Conservation (phyloP, 1,140 invertebrate species). For the Nixonia krombeini region DNA sequence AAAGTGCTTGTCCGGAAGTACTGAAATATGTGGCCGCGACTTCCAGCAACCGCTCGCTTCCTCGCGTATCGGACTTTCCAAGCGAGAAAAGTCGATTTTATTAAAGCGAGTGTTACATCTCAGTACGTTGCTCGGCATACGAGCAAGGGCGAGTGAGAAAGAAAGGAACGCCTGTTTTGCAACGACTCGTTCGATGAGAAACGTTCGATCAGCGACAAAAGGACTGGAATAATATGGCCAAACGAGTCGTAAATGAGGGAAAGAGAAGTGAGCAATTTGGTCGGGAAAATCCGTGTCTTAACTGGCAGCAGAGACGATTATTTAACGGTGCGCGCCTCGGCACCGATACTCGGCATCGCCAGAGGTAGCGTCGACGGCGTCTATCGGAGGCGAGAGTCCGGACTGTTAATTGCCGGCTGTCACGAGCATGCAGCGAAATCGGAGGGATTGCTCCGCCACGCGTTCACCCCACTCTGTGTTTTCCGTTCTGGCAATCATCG, state of each 20-base stretch:
- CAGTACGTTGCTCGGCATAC: constrained; percentile 4
- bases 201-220: no score
- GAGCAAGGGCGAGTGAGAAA: constrained; percentile 9
- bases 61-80: constrained; percentile 6
- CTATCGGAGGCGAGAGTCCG: constrained; percentile 61
- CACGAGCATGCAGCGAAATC: constrained; percentile 65
- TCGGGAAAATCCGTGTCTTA: constrained; percentile 63
- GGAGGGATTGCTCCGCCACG: constrained; percentile 57
- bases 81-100: constrained; percentile 18
- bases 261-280: constrained; percentile 19
- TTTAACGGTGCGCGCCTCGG: constrained; percentile 59
- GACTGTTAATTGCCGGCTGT: constrained; percentile 70
- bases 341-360: constrained; percentile 45
- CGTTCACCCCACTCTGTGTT: constrained; percentile 35
- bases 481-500: constrained; percentile 46
- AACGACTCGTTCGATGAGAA: no score
- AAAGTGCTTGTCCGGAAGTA: constrained; percentile 47
- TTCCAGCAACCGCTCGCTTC: constrained; percentile 33
- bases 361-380: constrained; percentile 43
- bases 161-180: no score
- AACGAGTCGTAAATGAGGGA: no score
- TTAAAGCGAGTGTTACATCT: no score
- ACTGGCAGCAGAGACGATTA: constrained; percentile 66
- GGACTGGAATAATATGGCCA: no score
- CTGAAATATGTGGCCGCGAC: constrained; percentile 52